Evolutionary conservation across 2,797 vertebrate genomes (phyloP).

Genomic region (Gymnocypris eckloni): DNA sequence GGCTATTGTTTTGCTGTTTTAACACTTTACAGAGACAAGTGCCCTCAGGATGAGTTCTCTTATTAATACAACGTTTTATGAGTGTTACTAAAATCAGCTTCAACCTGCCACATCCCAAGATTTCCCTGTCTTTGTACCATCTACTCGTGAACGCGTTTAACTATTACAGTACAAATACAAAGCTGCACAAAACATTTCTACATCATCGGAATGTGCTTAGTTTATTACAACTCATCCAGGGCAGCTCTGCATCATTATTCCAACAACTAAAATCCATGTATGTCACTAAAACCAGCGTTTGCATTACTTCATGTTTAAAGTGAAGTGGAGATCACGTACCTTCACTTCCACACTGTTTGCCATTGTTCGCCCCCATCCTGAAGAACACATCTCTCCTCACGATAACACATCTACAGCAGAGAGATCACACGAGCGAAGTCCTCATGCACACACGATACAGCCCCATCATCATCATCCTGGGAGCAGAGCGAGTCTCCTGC

Average conservation of each 20-base stretch:
- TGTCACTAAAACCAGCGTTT: neutral
- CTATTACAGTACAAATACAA: no score
- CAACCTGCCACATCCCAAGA: neutral
- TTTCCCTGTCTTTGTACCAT: neutral
- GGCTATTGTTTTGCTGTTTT: neutral
- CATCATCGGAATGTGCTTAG: no score
- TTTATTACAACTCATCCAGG: neutral
- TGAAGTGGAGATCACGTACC: constrained; percentile 79
- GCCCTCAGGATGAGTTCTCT: neutral
- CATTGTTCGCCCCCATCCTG: constrained; percentile 98
- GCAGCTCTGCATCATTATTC: neutral
- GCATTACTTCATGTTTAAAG: neutral
- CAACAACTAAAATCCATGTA: neutral
- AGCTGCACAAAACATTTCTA: neutral
- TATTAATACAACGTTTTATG: neutral
- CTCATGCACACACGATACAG: constrained; percentile 45
- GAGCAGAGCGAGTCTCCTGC: no score
- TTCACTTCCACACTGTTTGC: constrained; percentile 96
- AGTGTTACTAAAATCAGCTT: neutral
- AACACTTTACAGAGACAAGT: neutral
- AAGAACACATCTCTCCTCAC: constrained; percentile 84
- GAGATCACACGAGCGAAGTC: constrained; percentile 4
- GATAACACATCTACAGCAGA: constrained; percentile 58
- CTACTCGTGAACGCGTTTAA: neutral
- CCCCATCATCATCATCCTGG: neutral